Conservation (phyloP, 2,113 vertebrate genomes). For the Sylvietta virens region DNA sequence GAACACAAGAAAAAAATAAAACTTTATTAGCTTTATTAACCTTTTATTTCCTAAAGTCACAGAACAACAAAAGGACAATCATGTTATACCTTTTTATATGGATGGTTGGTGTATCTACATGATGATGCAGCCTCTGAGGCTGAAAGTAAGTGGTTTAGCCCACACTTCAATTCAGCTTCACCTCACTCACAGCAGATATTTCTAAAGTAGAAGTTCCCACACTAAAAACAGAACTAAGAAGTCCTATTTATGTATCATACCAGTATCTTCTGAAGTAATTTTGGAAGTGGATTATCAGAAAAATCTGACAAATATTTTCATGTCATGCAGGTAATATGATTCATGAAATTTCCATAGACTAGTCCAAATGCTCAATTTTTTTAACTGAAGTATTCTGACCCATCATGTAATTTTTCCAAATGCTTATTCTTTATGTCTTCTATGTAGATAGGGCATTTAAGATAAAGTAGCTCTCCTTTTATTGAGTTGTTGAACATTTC, state of each 20-base stretch:
- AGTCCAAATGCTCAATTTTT: not conserved
- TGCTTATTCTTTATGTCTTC: not conserved
- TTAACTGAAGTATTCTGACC: not conserved
- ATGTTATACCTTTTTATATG: not conserved
- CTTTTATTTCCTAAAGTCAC: not conserved
- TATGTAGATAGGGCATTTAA: accelerated
- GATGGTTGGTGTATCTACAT: not conserved
- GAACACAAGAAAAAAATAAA: not conserved
- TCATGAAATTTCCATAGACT: not conserved
- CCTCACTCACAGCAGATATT: not conserved
- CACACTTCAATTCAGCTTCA: not conserved
- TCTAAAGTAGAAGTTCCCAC: not conserved
- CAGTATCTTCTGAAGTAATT: not conserved
- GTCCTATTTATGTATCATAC: not conserved
- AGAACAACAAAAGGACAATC: not conserved
- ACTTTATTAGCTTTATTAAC: not conserved
- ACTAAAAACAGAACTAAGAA: not conserved
- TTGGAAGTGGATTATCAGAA: not conserved
- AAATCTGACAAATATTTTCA: not conserved
- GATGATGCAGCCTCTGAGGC: not conserved
- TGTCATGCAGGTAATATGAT: not conserved
- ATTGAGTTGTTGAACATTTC: not conserved
- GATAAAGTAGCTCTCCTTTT: not conserved
- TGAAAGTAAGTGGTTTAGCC: not conserved
- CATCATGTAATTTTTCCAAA: not conserved